Base-by-base conservation (phyloP, 2,888 invertebrate genomes). In the Coenonympha arcania region DNA sequence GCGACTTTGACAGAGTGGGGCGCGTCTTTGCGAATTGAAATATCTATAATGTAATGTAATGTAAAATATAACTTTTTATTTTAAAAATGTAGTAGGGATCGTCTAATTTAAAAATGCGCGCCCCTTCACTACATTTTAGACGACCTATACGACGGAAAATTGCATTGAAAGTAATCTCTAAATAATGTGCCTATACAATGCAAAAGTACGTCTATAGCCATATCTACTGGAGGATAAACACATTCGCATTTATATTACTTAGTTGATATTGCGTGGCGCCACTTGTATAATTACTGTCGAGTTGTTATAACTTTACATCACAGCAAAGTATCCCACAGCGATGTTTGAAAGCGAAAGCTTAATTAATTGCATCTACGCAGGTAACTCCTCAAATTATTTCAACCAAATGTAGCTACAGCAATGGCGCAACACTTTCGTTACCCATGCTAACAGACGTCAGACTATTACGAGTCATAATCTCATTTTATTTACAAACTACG, bases 391-490 rank as follows among this genome's bases (percentile, higher is more conserved):
- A 63, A 44, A 65, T 65, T 63, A 63, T 62, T 62, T 61, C 59
- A 64, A 57, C 56, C 59, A 62, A 64, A 68, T 64, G 65, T 64
- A 55, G 64, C 68, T 69, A 68, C 64, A 67, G 60, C 57, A 62
- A 66, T 79, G 71, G 61, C 69, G 79, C 71, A 79, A 80, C 66
- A 67, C 74, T 75, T 73, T 78, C 73, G 64, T 74, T 62, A 50
- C 51, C 44, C 44, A 54, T 50, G 50, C 54, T 49, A 37, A 53
- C 50, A 49, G 22, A 33, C 36, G 54, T 58, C 52, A 31, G 59
- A 56, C 57, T 62, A 59, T 58, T 59, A 62, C 55, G 54, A 50
- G 45, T 52, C 48, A 52, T 56, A 52, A 58, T 60, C 55, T 55
- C 54, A 37, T 59, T 54, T 56, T 55, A 62, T 61, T 65, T 62